Percentiles rank a stretch among this genome's conserved stretches.
phyloP scores from a whole-genome alignment of 1,140 invertebrate species.

The Meloidogyne floridensis region DNA sequence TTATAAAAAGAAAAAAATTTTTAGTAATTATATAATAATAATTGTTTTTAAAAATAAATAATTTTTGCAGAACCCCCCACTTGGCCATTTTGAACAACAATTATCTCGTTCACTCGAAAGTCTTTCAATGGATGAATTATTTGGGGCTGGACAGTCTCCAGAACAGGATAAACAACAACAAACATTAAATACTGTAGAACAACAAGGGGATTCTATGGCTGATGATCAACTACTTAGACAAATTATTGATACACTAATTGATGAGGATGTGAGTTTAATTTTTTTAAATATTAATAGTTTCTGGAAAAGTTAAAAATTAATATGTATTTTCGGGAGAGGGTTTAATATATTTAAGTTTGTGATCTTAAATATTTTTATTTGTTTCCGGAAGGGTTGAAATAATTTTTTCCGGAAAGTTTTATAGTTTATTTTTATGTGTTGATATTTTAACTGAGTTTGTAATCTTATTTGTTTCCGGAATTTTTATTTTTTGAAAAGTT shows the following conservation, averaged over 20 bases:
- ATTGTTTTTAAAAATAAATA: background rate
- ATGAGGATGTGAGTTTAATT: conserved; percentile 25
- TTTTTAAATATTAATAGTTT: too few relatives aligned
- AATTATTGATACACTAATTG: conserved; percentile 22
- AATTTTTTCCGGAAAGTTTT: too few relatives aligned
- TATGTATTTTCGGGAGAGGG: too few relatives aligned
- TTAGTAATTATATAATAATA: background rate
- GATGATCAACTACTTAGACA: conserved; percentile 14
- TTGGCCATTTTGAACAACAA: conserved; percentile 16
- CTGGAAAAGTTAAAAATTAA: too few relatives aligned
- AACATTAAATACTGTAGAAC: background rate
- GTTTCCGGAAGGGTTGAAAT: too few relatives aligned
- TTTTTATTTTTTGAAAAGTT: too few relatives aligned
- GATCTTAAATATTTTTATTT: too few relatives aligned
- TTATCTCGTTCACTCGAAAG: conserved; percentile 22
- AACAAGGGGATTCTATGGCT: background rate
- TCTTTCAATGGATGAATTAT: conserved; percentile 18
- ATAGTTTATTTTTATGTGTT: too few relatives aligned
- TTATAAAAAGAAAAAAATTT: background rate
- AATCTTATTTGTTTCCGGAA: too few relatives aligned
- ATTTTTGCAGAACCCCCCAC: conserved; percentile 19
- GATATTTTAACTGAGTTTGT: too few relatives aligned
- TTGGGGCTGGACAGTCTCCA: background rate
- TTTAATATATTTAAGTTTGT: too few relatives aligned
- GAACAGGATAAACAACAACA: conserved; percentile 5